Base-by-base conservation (phyloP, 2,113 vertebrate genomes). In the Strix aluco region DNA sequence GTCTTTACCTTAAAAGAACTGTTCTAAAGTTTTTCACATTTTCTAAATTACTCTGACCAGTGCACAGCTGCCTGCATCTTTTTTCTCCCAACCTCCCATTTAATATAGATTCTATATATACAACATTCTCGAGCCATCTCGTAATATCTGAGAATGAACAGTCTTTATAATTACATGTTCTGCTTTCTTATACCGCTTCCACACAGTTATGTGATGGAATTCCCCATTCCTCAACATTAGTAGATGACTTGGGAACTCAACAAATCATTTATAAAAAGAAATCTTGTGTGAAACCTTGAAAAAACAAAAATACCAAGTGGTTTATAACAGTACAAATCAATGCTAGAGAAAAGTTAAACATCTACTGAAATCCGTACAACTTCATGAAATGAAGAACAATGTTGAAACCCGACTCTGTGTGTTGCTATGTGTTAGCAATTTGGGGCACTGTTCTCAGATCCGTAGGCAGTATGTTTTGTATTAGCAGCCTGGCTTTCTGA, bases 401-500 rank as follows among this genome's bases (percentile, higher is more conserved):
- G 54, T 15, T 84, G 83, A 91, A 96, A 85, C 25, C 27, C 0
- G 0, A 61, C 90, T 58, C 86, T 27, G 7, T 44, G 55, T 67
- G 27, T 36, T 93, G 81, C 67, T 81, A 63, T 38, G 30, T 89
- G 89, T 90, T 82, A 95, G 72, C 47, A 88, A 58, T 89, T 87
- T 92, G 51, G 16, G 32, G 34, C 67, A 88, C 77, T 88, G 52
- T 83, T 92, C 38, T 96, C 74, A 67, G 69, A 87, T 84, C 40
- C 2, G 3, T 42, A 81, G 29, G 65, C 69, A 81, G 52, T 69
- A 80, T 83, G 93, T 63, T 96, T 93, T 82, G 30, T 36, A 78
- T 93, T 83, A 96, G 59, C 55, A 94, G 67, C 22, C 46, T 70
- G 79, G 69, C 61, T 93, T 97, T 94, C 63, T 66, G 59, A 91